Base-by-base conservation (phyloP, 2,888 invertebrate species). In the Stictocephala bisonia region DNA sequence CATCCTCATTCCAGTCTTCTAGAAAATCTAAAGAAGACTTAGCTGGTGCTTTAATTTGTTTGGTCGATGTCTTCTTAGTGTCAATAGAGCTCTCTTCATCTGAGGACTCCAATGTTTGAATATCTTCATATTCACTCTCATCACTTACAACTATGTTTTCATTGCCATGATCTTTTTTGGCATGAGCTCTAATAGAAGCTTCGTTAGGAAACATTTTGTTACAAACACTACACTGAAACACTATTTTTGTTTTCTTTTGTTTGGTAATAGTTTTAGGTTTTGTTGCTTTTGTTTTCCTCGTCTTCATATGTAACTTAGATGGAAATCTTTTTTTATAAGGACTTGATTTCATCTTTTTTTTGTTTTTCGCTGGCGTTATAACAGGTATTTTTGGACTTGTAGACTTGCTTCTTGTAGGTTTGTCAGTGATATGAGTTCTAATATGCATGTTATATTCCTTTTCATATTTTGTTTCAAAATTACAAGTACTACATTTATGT, bases 181-280 rank as follows among this genome's bases (percentile, higher is more conserved):
- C 31, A 20, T 60, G 60, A 4, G n/a, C 7, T 24, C 35, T 40
- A 6, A 60, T 22, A 13, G 18, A 11, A 40, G 20, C 24, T 40
- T 60, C 60, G 13, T 40, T 18, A 6, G 40, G 60, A 60, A 60
- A 60, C 18, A 60, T 18, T 40, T 40, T 18, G 9, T 60, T 26
- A 60, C 60, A 60, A 13, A 60, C 40, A 24, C 60, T 29, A 60
- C 60, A 60, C 60, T 60, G 60, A 40, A 22, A 60, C n/a, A 60
- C 60, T 2, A 60, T 15, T 15, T 60, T 60, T 15, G 18, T 60
- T 40, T 60, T 60, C 15, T 40, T 60, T n/a, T 4, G 4, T 7
- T 18, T 18, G 4, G 51, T 7, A 4, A 3, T 60, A 13, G 22
- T 40, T 40, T 29, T 58, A 20, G 15, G n/a, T 13, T 58, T 58